phyloP scores from a whole-genome alignment of 2,888 invertebrate species.

The Megalurothrips usitatus region DNA sequence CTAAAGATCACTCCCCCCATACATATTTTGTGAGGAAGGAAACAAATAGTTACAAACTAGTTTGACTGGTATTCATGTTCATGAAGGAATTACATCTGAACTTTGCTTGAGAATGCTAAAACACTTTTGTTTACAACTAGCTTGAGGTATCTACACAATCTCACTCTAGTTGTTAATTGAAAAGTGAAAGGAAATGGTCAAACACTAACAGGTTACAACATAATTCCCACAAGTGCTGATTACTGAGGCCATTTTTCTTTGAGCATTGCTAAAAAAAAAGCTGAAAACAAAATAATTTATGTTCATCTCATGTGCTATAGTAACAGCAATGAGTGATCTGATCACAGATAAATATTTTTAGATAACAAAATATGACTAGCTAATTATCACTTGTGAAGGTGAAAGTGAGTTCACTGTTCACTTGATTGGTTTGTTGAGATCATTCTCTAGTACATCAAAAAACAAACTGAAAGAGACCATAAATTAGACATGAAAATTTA shows the following conservation, averaged over 20 bases:
- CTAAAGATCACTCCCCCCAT: too few species aligned
- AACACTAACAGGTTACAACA: too few species aligned
- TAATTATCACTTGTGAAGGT: constrained; percentile 9
- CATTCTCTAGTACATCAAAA: neutral
- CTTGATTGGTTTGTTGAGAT: neutral
- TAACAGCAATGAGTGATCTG: neutral
- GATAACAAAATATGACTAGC: neutral
- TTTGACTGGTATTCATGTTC: neutral
- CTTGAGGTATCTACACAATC: neutral
- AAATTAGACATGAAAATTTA: constrained; percentile 22
- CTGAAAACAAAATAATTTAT: neutral
- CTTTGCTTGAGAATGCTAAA: too few species aligned
- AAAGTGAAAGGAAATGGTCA: too few species aligned
- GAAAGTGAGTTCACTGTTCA: neutral
- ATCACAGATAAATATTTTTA: constrained; percentile 7
- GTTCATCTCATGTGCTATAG: neutral
- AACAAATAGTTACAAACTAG: too few species aligned
- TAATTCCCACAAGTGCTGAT: too few species aligned
- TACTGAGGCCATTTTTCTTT: too few species aligned
- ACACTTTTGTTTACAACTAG: neutral
- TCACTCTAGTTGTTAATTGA: too few species aligned
- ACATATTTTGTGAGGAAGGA: too few species aligned
- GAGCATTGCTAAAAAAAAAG: too few species aligned
- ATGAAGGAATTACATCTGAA: too few species aligned
- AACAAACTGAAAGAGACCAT: neutral